Evolutionary conservation across 2,797 vertebrate species (phyloP).

Genomic region (Pipistrellus pygmaeus): DNA sequence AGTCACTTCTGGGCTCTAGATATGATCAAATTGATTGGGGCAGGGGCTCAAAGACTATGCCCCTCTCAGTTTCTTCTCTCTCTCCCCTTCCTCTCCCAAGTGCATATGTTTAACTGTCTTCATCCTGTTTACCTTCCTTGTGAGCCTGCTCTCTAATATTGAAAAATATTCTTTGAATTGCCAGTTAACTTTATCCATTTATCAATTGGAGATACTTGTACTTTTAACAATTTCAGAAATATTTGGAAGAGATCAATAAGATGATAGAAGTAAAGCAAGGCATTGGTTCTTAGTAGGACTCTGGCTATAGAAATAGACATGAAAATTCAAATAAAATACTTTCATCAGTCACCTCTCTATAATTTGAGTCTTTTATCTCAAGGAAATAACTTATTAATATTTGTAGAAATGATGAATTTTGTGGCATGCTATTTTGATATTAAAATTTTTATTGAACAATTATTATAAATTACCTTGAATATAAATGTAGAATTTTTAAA

Average conservation of each 20-base stretch:
- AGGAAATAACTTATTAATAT: background rate
- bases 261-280: background rate
- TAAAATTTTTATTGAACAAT: background rate
- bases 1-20: background rate
- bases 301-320: background rate
- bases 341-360: background rate
- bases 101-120: background rate
- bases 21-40: background rate
- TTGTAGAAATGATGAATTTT: background rate
- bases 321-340: slow-evolving; percentile 52
- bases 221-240: background rate
- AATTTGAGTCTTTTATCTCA: slow-evolving; percentile 3
- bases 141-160: background rate
- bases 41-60: background rate
- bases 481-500: background rate
- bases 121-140: background rate
- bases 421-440: slow-evolving; percentile 18
- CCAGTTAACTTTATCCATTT: background rate
- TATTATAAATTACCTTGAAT: background rate
- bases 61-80: background rate
- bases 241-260: background rate
- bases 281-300: background rate
- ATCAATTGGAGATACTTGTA: background rate
- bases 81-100: background rate
- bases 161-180: background rate